Conservation (phyloP, 2,113 vertebrate species). For the Apus apus region DNA sequence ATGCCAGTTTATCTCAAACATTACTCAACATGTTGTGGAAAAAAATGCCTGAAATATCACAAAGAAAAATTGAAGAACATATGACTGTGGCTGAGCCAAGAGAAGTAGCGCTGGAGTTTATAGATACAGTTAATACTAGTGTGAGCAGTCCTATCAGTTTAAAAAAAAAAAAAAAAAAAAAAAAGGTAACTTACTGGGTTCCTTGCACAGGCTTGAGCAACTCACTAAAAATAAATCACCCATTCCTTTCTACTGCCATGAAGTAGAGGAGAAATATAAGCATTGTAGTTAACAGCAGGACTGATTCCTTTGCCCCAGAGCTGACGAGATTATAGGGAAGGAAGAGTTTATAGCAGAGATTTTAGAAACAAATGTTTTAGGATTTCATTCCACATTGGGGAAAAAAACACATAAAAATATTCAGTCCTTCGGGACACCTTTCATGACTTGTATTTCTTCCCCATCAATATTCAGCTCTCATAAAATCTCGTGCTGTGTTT, state of each 20-base stretch:
- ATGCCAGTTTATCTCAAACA: slow-evolving; percentile 47
- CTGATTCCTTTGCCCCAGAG: slow-evolving; percentile 41
- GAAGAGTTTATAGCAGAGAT: slow-evolving; percentile 47
- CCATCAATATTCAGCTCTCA: background rate
- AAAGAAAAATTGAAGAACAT: slow-evolving; percentile 19
- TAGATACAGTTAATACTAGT: slow-evolving; percentile 52
- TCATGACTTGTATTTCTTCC: background rate
- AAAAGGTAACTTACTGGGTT: background rate
- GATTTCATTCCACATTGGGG: slow-evolving; percentile 9
- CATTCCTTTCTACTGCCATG: background rate
- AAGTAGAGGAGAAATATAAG: slow-evolving; percentile 40
- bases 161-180: background rate
- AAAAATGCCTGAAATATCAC: background rate
- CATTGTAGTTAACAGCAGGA: background rate
- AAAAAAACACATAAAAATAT: background rate
- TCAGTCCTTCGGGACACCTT: background rate
- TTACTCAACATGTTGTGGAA: slow-evolving; percentile 40
- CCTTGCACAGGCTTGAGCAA: slow-evolving; percentile 9
- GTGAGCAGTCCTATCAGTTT: background rate
- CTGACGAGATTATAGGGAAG: slow-evolving; percentile 18
- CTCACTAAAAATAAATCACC: slow-evolving; percentile 58
- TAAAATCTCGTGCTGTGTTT: slow-evolving; percentile 4
- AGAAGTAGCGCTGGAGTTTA: slow-evolving; percentile 46
- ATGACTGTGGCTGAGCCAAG: background rate
- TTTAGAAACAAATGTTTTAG: slow-evolving; percentile 49